Conservation (phyloP, 2,113 vertebrate genomes). For the Eulemur rufifrons region DNA sequence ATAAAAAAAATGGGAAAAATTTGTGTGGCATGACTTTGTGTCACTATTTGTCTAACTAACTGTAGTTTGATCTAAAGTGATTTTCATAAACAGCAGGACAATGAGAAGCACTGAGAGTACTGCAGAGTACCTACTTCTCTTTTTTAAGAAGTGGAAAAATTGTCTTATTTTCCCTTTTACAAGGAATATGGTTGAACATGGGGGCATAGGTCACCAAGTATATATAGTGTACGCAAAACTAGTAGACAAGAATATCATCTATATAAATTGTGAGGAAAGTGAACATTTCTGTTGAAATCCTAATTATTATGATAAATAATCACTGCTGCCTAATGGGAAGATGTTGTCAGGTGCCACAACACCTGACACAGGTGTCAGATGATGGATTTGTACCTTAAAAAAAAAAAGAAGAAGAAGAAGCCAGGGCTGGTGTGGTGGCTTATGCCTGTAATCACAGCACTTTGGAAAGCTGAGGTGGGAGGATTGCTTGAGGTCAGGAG, state of each 20-base stretch:
- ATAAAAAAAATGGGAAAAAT: background rate
- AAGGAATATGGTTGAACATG: background rate
- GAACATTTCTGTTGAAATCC: background rate
- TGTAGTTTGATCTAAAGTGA: background rate
- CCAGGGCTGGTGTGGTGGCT: too few species aligned
- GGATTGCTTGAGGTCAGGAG: too few species aligned
- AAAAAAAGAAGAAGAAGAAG: background rate
- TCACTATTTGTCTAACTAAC: background rate
- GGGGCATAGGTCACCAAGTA: background rate
- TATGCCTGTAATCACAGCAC: too few species aligned
- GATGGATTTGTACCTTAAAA: background rate
- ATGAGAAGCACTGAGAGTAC: background rate
- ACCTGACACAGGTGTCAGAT: background rate
- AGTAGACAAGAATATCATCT: background rate
- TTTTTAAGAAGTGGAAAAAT: background rate
- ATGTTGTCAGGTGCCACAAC: background rate
- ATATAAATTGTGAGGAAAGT: background rate
- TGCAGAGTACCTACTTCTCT: background rate
- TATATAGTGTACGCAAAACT: background rate
- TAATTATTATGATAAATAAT: background rate
- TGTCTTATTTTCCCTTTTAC: background rate
- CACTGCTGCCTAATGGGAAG: background rate
- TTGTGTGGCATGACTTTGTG: background rate
- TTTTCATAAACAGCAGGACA: background rate
- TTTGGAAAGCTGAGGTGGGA: too few species aligned